Conservation (phyloP, 2,888 invertebrate species). For the Crepidodera aurea region DNA sequence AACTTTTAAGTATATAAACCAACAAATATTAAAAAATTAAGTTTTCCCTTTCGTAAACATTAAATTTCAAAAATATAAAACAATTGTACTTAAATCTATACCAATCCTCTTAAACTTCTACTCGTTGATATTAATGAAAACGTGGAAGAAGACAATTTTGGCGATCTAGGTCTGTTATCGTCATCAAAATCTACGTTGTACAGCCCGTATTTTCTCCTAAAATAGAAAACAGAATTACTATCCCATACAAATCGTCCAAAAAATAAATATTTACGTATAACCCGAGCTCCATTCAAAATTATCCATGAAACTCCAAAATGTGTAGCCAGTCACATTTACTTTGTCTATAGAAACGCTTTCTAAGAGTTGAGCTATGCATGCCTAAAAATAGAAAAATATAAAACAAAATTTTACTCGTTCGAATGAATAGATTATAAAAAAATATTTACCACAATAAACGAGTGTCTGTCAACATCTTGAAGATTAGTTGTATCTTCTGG, state of each 20-base stretch:
- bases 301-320: constrained; percentile 44
- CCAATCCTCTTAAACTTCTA: constrained; percentile 1
- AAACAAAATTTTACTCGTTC: too few relatives aligned
- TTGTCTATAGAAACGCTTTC: constrained; percentile 35
- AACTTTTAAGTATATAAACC: too few relatives aligned
- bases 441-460: constrained; percentile 36
- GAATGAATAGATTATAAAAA: too few relatives aligned
- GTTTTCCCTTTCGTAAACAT: too few relatives aligned
- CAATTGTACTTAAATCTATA: too few relatives aligned
- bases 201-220: constrained; percentile 26
- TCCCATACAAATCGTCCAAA: too few relatives aligned
- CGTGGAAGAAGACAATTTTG: constrained; percentile 6
- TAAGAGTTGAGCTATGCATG: constrained; percentile 24
- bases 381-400: constrained; percentile 39
- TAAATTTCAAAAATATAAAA: too few relatives aligned
- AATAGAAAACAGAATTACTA: too few relatives aligned
- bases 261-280: constrained; percentile 41
- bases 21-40: too few relatives aligned
- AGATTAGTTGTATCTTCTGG: constrained; percentile 52
- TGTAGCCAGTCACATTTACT: constrained; percentile 41
- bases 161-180: constrained; percentile 11
- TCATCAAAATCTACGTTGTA: constrained; percentile 21
- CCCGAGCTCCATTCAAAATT: constrained; percentile 45
- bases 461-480: constrained; percentile 33
- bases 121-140: neutral